These are phyloP conservation scores for Netelia fuscicornis DNA, from an alignment of 2,888 invertebrate genomes.

Conservation along the genomic window DNA sequence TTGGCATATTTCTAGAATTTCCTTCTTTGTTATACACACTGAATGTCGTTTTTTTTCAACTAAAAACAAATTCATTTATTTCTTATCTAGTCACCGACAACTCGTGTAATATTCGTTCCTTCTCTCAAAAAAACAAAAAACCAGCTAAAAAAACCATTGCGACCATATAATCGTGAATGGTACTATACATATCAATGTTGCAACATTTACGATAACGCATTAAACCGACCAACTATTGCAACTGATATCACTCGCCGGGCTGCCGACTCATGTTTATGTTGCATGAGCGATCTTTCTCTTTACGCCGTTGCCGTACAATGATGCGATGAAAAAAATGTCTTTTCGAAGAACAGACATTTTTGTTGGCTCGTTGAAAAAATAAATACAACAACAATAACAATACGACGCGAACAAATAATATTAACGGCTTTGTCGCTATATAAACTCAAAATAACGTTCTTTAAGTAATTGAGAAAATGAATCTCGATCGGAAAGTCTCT, in stretches of 20 bases:
- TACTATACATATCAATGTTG: conserved; percentile 54
- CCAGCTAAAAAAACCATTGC: no score
- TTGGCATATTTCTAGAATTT: conserved; percentile 3
- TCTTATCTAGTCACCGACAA: not conserved
- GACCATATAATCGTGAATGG: not conserved
- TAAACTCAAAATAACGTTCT: no score
- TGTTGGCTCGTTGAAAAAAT: not conserved
- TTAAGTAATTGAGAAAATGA: no score
- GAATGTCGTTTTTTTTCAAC: not conserved
- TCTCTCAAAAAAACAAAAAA: no score
- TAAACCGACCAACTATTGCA: conserved; percentile 35
- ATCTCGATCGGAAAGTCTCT: no score
- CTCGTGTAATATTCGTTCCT: no score
- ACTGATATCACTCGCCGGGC: conserved; percentile 45
- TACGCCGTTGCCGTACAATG: conserved; percentile 41
- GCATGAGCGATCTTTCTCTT: conserved; percentile 62
- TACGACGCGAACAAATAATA: not conserved
- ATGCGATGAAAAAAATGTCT: conserved; percentile 36
- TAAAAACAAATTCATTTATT: not conserved
- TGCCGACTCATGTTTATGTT: conserved; percentile 63
- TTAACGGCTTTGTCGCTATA: not conserved
- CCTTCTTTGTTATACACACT: not conserved
- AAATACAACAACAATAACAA: not conserved
- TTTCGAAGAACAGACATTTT: conserved; percentile 1
- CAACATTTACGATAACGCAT: conserved; percentile 41